A percentile compares a stretch with the other conserved stretches of the same genome.
phyloP scores from a whole-genome alignment of 2,113 vertebrate species.

The Hydropotes inermis region DNA sequence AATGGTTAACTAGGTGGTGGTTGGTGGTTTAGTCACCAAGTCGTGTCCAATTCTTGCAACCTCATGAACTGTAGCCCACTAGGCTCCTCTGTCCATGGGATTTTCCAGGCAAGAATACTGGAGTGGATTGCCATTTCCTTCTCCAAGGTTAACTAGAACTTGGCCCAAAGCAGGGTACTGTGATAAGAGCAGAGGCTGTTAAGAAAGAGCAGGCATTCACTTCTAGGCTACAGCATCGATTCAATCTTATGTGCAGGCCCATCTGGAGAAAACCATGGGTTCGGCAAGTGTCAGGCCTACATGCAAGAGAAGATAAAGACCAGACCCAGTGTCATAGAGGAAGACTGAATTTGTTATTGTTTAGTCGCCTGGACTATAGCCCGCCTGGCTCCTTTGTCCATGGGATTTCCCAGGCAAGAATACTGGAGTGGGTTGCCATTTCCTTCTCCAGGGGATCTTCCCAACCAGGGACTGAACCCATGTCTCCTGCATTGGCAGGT shows the following conservation, averaged over 20 bases:
- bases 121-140: not conserved
- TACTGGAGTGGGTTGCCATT: not conserved
- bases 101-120: not conserved
- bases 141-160: constrained; percentile 3
- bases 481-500: not conserved
- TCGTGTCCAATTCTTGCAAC: not conserved
- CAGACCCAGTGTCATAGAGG: not conserved
- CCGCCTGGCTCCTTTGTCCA: not conserved
- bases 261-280: not conserved
- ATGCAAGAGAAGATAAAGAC: not conserved
- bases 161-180: not conserved
- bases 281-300: not conserved
- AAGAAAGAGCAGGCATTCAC: not conserved
- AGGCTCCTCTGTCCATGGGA: not conserved
- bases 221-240: not conserved
- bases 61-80: not conserved
- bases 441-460: not conserved
- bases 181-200: not conserved
- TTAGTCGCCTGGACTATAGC: not conserved
- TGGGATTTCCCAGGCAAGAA: not conserved
- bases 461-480: not conserved
- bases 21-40: not conserved
- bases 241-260: not conserved
- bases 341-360: not conserved
- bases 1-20: not conserved